Base-by-base conservation (phyloP, 2,113 vertebrate species). In the Dicaeum eximium region DNA sequence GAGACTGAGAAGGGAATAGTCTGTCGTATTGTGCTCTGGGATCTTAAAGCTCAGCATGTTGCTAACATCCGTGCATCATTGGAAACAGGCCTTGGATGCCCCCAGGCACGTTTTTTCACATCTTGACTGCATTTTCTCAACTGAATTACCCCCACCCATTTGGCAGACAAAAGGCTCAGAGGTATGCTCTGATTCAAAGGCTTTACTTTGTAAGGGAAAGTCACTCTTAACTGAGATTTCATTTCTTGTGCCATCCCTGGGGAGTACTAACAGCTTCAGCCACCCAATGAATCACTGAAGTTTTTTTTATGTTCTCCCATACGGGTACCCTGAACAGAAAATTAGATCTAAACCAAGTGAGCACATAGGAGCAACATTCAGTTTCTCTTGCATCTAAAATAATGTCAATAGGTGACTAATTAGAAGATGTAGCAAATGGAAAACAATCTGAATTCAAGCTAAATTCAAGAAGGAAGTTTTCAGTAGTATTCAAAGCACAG, bases 1-100 rank as follows among this genome's bases (percentile, higher is more conserved):
- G 73, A 93, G 84, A 88, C 79, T 30, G 38, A 58, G 93, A 94
- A 93, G 60, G 48, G 90, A 93, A 80, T 91, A 88, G 69, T 92
- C 67, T 80, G 45, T 65, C 1, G 54, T 73, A 57, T 30, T 92
- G 60, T 48, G 13, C 83, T 62, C 65, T 51, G 58, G 65, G 88
- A 78, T 79, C 74, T 85, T 81, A 69, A 58, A 88, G 56, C 88
- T 91, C 96, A 93, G 91, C 80, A 38, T 95, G 93, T 35, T 88
- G 77, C 81, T 90, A 93, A 97, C 87, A 97, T 79, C 86, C 92
- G 2, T 91, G 86, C 94, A 94, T 95, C 94, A 92, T 0, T 97
- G 74, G 79, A 82, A 96, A 95, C 71, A 69, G 86, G 74, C 83
- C 48, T 57, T 28, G 58, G 42, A 90, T 90, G 80, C 62, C 86